These are phyloP conservation scores for Hippasteria phrygiana DNA, from an alignment of 53 echinoderm and acorn worm species.

Conservation along the genomic window DNA sequence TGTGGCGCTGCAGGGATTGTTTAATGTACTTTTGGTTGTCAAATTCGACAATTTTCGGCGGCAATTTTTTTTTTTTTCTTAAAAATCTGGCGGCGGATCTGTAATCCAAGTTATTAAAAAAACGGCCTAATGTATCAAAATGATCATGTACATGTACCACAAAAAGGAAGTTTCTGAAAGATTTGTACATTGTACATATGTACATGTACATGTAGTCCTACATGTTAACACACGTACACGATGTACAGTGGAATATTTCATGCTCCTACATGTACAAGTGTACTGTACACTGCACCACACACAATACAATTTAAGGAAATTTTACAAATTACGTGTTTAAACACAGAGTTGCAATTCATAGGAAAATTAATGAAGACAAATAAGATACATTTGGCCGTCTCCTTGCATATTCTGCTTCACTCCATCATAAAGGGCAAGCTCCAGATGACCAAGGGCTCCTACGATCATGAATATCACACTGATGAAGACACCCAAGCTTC, in stretches of 20 bases:
- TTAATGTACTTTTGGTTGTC: no score
- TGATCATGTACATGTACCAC: neutral
- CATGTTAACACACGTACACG: neutral
- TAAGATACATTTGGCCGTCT: neutral
- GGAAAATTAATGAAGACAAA: neutral
- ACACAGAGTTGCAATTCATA: neutral
- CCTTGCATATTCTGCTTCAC: neutral
- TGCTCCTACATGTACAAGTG: neutral
- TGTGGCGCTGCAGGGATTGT: no score
- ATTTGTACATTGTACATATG: conserved; percentile 8
- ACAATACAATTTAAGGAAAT: no score
- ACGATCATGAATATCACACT: neutral
- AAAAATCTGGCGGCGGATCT: no score
- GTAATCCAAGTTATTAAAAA: no score
- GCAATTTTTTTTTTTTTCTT: no score
- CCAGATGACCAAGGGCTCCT: no score
- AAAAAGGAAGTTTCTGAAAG: no score
- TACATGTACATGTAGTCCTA: neutral
- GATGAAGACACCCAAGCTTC: neutral
- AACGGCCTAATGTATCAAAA: neutral
- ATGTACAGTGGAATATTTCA: no score
- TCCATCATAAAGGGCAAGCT: neutral
- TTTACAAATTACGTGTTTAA: neutral
- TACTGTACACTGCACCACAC: neutral
- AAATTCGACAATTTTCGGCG: no score